phyloP scores from a whole-genome alignment of 2,888 invertebrate species.

The Hirtodrosophila cameraria region DNA sequence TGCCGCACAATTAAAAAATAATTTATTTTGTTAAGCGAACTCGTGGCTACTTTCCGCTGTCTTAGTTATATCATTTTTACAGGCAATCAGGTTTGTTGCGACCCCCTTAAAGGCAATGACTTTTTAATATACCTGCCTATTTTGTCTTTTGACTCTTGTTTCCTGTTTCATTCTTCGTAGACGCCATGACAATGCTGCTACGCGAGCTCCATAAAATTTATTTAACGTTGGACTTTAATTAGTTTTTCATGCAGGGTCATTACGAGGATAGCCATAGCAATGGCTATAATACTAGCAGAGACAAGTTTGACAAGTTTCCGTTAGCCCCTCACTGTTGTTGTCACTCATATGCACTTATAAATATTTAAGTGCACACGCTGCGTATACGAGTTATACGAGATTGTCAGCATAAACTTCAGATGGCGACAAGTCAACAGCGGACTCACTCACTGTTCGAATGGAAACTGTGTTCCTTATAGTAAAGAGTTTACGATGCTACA shows the following conservation, averaged over 20 bases:
- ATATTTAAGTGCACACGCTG: conserved; percentile 20
- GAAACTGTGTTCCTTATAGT: no score
- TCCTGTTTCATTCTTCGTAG: conserved; percentile 1
- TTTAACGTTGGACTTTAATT: conserved; percentile 60
- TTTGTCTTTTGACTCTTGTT: conserved; percentile 33
- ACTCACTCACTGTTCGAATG: no score
- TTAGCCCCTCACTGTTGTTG: neutral
- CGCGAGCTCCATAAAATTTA: conserved; percentile 43
- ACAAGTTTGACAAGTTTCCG: neutral
- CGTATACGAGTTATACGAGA: conserved; percentile 18
- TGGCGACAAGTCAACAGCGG: no score
- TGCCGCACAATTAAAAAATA: conserved; percentile 69
- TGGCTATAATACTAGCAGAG: neutral
- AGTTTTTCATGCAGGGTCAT: conserved; percentile 37
- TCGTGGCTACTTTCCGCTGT: conserved; percentile 34
- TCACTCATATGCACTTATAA: conserved; percentile 1
- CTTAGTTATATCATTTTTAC: conserved; percentile 31
- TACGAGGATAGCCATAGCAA: conserved; percentile 4
- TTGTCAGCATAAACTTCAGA: neutral
- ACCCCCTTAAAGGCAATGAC: conserved; percentile 32
- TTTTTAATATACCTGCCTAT: conserved; percentile 57
- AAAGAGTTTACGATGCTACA: no score
- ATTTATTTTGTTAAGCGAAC: conserved; percentile 47
- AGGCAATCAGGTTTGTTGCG: conserved; percentile 1
- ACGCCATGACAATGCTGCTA: conserved; percentile 32